These are phyloP conservation scores for Leuciscus idus DNA, from an alignment of 2,113 vertebrate species.

Conservation along the genomic window DNA sequence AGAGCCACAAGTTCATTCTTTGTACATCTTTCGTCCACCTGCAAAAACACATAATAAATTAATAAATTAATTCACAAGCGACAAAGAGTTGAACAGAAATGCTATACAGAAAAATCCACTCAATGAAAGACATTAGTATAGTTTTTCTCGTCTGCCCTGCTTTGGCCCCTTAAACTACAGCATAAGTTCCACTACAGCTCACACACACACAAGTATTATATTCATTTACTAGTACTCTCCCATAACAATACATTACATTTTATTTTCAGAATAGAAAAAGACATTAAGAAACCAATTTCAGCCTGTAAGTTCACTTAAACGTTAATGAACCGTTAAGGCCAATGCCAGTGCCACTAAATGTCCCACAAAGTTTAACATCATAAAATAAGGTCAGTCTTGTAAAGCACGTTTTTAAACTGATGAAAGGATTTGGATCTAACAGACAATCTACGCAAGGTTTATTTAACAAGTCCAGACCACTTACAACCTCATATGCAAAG, in stretches of 20 bases:
- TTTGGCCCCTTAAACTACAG: slow-evolving; percentile 64
- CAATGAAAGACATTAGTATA: slow-evolving; percentile 48
- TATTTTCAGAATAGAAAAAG: slow-evolving; percentile 64
- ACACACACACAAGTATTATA: slow-evolving; percentile 66
- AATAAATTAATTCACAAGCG: slow-evolving; percentile 98
- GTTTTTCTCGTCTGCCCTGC: slow-evolving; percentile 50
- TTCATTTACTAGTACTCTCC: slow-evolving; percentile 65
- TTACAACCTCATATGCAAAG: slow-evolving; percentile 55
- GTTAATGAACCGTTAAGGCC: slow-evolving; percentile 51
- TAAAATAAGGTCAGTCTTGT: slow-evolving; percentile 51
- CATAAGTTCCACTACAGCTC: slow-evolving; percentile 68
- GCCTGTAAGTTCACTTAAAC: slow-evolving; percentile 62
- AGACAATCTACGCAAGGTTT: slow-evolving; percentile 42
- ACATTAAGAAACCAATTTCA: slow-evolving; percentile 63
- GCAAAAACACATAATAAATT: slow-evolving; percentile 90
- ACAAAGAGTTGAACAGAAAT: slow-evolving; percentile 84
- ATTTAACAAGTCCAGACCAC: slow-evolving; percentile 46
- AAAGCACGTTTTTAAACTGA: slow-evolving; percentile 59
- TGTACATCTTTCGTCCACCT: slow-evolving; percentile 70
- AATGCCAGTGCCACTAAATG: slow-evolving; percentile 56
- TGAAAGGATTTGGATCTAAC: slow-evolving; percentile 30
- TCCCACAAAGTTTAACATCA: slow-evolving; percentile 53
- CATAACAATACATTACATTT: slow-evolving; percentile 73
- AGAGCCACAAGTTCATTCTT: slow-evolving; percentile 64
- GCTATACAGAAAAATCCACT: slow-evolving; percentile 76